Percentiles rank a stretch among this genome's conserved stretches.
Evolutionary conservation across 2,888 invertebrate genomes (phyloP).

Genomic region (Brachyptera risi): DNA sequence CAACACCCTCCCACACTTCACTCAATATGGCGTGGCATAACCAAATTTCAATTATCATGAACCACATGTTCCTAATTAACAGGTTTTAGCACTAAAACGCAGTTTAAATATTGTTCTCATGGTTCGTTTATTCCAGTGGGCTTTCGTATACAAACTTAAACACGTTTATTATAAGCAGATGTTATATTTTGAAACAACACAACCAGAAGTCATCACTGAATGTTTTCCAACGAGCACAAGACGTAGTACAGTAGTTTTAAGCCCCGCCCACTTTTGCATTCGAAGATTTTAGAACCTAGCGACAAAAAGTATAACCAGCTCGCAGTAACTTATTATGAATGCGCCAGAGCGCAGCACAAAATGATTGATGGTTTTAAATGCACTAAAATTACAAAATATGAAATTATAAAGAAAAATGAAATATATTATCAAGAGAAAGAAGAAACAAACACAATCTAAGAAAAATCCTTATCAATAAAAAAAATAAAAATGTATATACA

Average conservation of each 20-base stretch:
- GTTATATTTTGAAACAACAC: neutral
- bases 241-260: neutral
- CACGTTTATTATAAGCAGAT: conserved; percentile 8
- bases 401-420: neutral
- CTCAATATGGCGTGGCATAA: conserved; percentile 26
- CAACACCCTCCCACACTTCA: conserved; percentile 23
- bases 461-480: neutral
- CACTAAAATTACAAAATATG: neutral
- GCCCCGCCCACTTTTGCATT: conserved; percentile 2
- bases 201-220: conserved; percentile 13
- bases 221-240: conserved; percentile 3
- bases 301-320: neutral
- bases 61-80: neutral
- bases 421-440: no score
- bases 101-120: neutral
- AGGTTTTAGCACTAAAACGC: neutral
- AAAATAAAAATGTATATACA: no score
- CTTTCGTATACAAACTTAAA: neutral
- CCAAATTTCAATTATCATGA: conserved; percentile 11
- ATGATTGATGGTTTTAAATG: neutral
- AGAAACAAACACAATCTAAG: neutral
- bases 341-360: neutral
- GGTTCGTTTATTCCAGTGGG: neutral
- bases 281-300: neutral
- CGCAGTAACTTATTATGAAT: neutral